Evolutionary conservation across 2,888 invertebrate genomes (phyloP).

Genomic region (Papilio protenor): DNA sequence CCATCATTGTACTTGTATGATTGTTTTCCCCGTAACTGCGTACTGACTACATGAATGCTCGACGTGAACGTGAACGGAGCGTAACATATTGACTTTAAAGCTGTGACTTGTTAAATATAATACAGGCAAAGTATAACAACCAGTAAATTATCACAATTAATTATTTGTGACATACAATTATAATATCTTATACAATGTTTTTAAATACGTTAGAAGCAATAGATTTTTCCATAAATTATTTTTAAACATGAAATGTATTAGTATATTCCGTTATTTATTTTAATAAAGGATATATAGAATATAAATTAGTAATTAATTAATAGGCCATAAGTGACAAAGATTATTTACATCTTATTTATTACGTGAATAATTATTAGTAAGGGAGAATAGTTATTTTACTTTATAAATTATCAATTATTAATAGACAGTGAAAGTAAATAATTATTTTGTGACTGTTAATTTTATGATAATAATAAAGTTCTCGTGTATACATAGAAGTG

Average conservation of each 20-base stretch:
- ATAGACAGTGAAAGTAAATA: constrained; percentile 9
- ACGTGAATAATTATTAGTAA: neutral
- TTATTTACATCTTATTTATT: neutral
- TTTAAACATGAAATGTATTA: neutral
- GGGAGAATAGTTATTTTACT: neutral
- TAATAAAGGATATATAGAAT: neutral
- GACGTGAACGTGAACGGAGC: too few species aligned
- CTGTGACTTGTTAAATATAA: constrained; percentile 55
- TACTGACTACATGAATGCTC: too few species aligned
- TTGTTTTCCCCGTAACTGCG: too few species aligned
- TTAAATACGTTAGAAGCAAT: neutral
- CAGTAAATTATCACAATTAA: constrained; percentile 75
- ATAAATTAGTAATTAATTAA: neutral
- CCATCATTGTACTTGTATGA: too few species aligned
- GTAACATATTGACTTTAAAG: constrained; percentile 58
- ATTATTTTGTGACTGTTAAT: neutral
- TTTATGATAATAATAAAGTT: constrained; percentile 14
- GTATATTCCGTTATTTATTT: neutral
- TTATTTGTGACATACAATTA: constrained; percentile 47
- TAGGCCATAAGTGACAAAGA: neutral
- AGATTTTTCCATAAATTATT: neutral
- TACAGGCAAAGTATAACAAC: constrained; percentile 72
- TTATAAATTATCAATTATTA: neutral
- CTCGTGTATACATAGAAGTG: constrained; percentile 33
- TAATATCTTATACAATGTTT: neutral